Evolutionary conservation across 2,888 invertebrate species (phyloP).

Genomic region (Gisinianus flammeolus): DNA sequence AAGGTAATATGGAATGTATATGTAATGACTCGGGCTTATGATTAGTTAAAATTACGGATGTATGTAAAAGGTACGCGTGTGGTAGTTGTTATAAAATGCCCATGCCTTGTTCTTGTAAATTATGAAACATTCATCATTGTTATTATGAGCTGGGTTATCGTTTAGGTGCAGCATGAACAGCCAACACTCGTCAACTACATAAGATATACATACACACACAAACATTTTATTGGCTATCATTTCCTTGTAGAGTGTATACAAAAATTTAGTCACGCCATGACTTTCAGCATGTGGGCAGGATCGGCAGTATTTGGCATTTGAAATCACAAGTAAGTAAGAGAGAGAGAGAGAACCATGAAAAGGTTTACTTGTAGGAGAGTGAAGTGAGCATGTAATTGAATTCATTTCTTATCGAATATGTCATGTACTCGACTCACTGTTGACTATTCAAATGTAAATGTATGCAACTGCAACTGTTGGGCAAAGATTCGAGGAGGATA

Average conservation of each 20-base stretch:
- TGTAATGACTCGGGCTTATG: no score
- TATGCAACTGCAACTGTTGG: no score
- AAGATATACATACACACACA: neutral
- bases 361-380: neutral
- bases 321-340: no score
- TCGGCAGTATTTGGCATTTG: neutral
- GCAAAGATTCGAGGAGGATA: no score
- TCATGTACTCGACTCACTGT: no score
- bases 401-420: no score
- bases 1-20: no score
- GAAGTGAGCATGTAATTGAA: neutral
- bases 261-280: neutral
- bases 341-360: no score
- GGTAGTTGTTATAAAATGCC: neutral
- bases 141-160: neutral
- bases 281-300: neutral
- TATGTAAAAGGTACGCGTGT: neutral
- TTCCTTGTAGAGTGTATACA: neutral
- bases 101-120: neutral
- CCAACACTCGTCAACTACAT: neutral
- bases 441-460: no score
- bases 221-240: neutral
- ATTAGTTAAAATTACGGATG: no score
- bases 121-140: neutral
- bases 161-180: neutral